Conservation (phyloP, 2,797 vertebrate species). For the Sebastes dallii region DNA sequence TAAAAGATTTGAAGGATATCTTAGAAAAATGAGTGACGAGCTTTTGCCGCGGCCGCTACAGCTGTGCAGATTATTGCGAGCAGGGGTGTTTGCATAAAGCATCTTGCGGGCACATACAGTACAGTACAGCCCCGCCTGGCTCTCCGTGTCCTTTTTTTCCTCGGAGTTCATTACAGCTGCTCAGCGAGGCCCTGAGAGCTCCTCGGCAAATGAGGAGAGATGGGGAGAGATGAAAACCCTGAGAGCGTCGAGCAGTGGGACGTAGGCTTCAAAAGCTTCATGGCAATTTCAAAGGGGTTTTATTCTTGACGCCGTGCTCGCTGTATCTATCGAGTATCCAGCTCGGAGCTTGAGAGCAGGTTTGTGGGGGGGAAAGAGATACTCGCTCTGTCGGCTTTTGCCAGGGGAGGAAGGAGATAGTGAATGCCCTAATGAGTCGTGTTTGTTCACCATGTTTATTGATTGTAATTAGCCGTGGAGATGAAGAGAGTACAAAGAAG, state of each 20-base stretch:
- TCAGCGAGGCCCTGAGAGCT: slow-evolving; percentile 45
- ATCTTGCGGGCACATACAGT: background rate
- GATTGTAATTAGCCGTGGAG: slow-evolving; percentile 59
- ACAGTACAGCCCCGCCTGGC: background rate
- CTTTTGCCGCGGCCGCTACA: background rate
- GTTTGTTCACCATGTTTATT: slow-evolving; percentile 61
- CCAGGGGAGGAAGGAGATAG: slow-evolving; percentile 17
- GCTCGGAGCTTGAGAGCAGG: slow-evolving; percentile 18
- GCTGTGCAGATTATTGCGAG: slow-evolving; percentile 1
- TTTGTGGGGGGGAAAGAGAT: slow-evolving; percentile 9
- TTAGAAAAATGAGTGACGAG: slow-evolving; percentile 15
- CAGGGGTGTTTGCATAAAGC: slow-evolving; percentile 24
- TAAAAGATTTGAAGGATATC: background rate
- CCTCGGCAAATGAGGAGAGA: slow-evolving; percentile 61
- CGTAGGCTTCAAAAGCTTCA: slow-evolving; percentile 67
- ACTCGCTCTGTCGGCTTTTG: slow-evolving; percentile 7
- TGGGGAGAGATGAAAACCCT: slow-evolving; percentile 63
- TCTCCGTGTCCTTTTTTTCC: slow-evolving; percentile 29
- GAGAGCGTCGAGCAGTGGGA: slow-evolving; percentile 61
- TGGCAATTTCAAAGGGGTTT: slow-evolving; percentile 69
- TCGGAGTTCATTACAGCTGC: slow-evolving; percentile 61
- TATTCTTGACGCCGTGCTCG: slow-evolving; percentile 27
- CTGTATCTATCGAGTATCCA: slow-evolving; percentile 32
- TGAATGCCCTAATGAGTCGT: slow-evolving; percentile 39
- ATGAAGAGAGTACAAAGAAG: slow-evolving; percentile 42